Conservation (phyloP, 2,888 invertebrate species). For the Opisthograptis luteolata region DNA sequence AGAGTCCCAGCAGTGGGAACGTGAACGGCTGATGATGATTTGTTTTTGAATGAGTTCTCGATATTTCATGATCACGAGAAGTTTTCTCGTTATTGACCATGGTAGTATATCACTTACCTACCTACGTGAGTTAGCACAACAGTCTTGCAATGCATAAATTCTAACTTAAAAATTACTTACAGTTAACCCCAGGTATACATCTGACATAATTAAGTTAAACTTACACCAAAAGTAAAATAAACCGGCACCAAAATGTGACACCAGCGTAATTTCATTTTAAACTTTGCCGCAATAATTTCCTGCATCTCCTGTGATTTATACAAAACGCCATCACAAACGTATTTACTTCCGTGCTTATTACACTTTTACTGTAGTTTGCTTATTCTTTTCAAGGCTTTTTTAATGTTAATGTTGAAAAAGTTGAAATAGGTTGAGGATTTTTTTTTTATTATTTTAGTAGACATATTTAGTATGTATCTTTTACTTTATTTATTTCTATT, state of each 20-base stretch:
- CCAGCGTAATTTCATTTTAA: conserved; percentile 55
- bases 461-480: no score
- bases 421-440: neutral
- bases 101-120: no score
- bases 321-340: conserved; percentile 21
- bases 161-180: conserved; percentile 4
- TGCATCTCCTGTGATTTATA: conserved; percentile 23
- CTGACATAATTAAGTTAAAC: conserved; percentile 29
- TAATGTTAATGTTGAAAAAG: no score
- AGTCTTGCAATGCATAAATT: neutral
- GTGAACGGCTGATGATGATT: no score
- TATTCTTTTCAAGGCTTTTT: neutral
- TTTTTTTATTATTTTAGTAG: no score
- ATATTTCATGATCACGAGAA: no score
- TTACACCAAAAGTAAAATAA: conserved; percentile 47
- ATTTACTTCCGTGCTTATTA: conserved; percentile 3
- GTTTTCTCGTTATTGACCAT: no score
- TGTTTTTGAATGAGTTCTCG: no score
- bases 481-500: no score
- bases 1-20: no score
- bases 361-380: neutral
- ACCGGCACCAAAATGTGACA: conserved; percentile 49
- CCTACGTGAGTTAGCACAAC: no score
- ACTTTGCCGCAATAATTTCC: conserved; percentile 51
- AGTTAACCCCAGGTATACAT: conserved; percentile 17